phyloP scores from a whole-genome alignment of 2,888 invertebrate genomes.

The Epinotia demarniana region DNA sequence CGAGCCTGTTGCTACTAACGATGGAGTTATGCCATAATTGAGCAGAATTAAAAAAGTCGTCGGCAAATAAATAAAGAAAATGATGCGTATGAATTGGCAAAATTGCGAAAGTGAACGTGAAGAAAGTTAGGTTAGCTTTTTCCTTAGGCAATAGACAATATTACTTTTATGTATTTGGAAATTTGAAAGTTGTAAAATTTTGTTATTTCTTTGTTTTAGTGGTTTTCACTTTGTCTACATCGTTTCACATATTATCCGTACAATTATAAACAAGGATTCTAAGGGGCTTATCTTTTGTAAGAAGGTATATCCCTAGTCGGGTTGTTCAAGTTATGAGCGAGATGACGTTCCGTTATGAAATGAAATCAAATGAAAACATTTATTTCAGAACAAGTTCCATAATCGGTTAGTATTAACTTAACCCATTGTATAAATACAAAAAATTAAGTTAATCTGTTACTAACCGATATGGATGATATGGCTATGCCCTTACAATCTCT shows the following conservation, averaged over 20 bases:
- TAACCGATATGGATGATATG: too few species aligned
- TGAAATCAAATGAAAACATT: too few species aligned
- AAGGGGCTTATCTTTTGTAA: too few species aligned
- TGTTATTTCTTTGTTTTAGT: background rate
- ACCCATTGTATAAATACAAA: too few species aligned
- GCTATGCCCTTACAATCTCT: too few species aligned
- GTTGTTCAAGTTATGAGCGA: too few species aligned
- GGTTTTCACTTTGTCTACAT: background rate
- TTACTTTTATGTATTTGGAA: background rate
- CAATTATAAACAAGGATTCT: too few species aligned
- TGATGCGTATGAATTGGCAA: constrained; percentile 33
- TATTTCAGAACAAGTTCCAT: too few species aligned
- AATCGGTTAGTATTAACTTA: too few species aligned
- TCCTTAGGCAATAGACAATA: background rate
- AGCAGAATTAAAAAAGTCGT: constrained; percentile 17
- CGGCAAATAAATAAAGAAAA: constrained; percentile 35
- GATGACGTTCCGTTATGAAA: too few species aligned
- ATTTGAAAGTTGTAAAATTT: background rate
- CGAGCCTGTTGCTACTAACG: constrained; percentile 19
- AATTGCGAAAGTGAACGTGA: constrained; percentile 35
- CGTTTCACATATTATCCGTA: background rate
- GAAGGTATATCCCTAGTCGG: too few species aligned
- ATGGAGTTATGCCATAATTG: constrained; percentile 28
- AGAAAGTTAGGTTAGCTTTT: constrained; percentile 24
- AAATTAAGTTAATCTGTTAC: too few species aligned